Conservation (phyloP, 23 tunicate genomes). For the Phallusia fumigata region DNA sequence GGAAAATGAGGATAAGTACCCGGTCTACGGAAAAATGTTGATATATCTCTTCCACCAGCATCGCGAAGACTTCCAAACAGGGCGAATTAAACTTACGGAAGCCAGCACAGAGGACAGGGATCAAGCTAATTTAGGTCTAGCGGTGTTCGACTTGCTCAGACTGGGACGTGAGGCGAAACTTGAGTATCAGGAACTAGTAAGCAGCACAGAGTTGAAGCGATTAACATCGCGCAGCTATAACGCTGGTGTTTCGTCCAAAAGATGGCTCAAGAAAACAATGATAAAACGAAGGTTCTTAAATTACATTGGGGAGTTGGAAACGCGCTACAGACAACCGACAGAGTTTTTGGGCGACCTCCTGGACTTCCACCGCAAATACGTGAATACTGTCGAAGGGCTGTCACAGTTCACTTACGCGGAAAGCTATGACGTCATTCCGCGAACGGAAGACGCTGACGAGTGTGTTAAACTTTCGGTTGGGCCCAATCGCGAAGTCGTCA, state of each 20-base stretch:
- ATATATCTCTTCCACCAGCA: conserved; percentile 65
- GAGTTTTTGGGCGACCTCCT: conserved; percentile 2
- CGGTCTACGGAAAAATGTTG: not conserved
- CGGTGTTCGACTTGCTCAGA: conserved; percentile 71
- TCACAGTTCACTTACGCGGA: conserved; percentile 35
- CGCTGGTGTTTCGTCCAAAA: not conserved
- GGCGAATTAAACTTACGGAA: conserved; percentile 11
- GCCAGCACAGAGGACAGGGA: conserved; percentile 21
- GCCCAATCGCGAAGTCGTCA: conserved; percentile 55
- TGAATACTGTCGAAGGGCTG: conserved; percentile 59
- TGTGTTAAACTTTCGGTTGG: conserved; percentile 38
- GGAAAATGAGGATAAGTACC: not conserved
- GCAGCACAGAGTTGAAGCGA: conserved; percentile 37
- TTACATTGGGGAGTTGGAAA: conserved; percentile 43
- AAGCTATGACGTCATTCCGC: conserved; percentile 27
- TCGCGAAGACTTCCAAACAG: conserved; percentile 51
- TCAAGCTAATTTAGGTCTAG: conserved; percentile 70
- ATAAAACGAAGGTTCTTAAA: conserved; percentile 48
- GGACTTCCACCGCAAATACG: conserved; percentile 52
- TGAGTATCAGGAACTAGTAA: conserved; percentile 22
- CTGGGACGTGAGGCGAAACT: conserved; percentile 52
- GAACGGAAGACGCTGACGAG: conserved; percentile 1
- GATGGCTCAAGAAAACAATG: conserved; percentile 2
- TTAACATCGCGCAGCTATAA: conserved; percentile 35
- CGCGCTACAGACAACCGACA: not conserved